phyloP scores from a whole-genome alignment of 2,113 vertebrate genomes.

The Oceanodroma tethys region DNA sequence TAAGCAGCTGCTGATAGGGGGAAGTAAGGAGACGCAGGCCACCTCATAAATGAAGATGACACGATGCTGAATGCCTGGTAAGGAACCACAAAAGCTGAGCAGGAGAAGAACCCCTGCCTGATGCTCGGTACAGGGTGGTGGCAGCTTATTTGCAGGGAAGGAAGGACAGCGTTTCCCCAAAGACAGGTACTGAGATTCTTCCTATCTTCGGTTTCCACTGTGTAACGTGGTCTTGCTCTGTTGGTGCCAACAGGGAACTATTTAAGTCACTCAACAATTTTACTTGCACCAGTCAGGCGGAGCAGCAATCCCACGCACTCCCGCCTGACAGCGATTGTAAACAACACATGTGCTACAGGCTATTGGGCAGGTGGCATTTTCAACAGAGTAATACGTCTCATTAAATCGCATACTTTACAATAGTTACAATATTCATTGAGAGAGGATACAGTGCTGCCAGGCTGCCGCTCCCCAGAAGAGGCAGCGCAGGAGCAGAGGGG shows the following conservation, averaged over 20 bases:
- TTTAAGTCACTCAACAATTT: neutral
- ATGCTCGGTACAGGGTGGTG: neutral
- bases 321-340: neutral
- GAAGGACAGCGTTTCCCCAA: rapidly evolving
- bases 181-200: neutral
- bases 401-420: neutral
- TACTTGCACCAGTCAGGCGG: neutral
- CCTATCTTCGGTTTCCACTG: neutral
- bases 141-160: neutral
- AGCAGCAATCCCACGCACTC: neutral
- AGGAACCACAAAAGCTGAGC: neutral
- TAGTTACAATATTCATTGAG: neutral
- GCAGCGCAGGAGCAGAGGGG: neutral
- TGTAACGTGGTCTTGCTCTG: neutral
- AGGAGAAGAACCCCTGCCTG: neutral
- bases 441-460: neutral
- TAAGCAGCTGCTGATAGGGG: neutral
- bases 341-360: neutral
- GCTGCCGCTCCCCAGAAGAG: neutral
- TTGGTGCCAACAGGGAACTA: neutral
- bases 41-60: neutral
- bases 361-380: neutral
- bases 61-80: neutral
- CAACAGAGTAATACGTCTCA: neutral
- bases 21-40: neutral